Percentiles rank a stretch among this genome's conserved stretches.
phyloP scores from a whole-genome alignment of 2,888 invertebrate genomes.

The Drosophila tripunctata region DNA sequence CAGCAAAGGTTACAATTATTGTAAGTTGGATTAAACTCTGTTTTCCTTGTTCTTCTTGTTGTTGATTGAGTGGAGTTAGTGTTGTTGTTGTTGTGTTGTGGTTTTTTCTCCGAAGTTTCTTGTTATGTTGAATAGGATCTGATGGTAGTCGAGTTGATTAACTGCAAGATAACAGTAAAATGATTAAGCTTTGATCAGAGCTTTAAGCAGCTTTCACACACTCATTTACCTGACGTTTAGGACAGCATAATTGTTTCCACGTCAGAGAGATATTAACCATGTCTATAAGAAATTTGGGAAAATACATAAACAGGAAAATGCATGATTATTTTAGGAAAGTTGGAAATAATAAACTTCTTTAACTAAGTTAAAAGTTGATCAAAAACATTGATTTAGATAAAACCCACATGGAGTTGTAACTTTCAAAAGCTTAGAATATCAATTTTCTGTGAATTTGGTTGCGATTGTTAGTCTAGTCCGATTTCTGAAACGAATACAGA shows the following conservation, averaged over 20 bases:
- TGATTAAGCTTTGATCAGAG: background rate
- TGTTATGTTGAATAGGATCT: slow-evolving; percentile 82
- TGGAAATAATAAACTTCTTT: too few species aligned
- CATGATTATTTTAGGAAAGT: too few species aligned
- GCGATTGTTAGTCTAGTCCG: too few species aligned
- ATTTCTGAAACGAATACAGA: too few species aligned
- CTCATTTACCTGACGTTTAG: slow-evolving; percentile 82
- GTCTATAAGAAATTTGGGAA: slow-evolving; percentile 74
- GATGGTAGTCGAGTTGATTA: slow-evolving; percentile 72
- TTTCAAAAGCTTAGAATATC: too few species aligned
- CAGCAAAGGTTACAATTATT: slow-evolving; percentile 20
- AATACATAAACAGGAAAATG: background rate
- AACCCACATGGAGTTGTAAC: too few species aligned
- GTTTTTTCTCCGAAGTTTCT: slow-evolving; percentile 75
- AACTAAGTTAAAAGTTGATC: too few species aligned
- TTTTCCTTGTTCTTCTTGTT: slow-evolving; percentile 20
- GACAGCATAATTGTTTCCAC: slow-evolving; percentile 81
- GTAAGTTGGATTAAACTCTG: slow-evolving; percentile 20
- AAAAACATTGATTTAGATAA: too few species aligned
- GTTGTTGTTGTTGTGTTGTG: slow-evolving; percentile 58
- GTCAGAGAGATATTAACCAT: slow-evolving; percentile 83
- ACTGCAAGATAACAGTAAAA: slow-evolving; percentile 56
- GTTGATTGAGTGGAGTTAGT: slow-evolving; percentile 54
- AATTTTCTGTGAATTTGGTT: too few species aligned
- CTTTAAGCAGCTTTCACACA: background rate